Percentiles rank a stretch among this genome's conserved stretches.
Conservation (phyloP, 2,888 invertebrate species). For the Hirtodrosophila histrioides region DNA sequence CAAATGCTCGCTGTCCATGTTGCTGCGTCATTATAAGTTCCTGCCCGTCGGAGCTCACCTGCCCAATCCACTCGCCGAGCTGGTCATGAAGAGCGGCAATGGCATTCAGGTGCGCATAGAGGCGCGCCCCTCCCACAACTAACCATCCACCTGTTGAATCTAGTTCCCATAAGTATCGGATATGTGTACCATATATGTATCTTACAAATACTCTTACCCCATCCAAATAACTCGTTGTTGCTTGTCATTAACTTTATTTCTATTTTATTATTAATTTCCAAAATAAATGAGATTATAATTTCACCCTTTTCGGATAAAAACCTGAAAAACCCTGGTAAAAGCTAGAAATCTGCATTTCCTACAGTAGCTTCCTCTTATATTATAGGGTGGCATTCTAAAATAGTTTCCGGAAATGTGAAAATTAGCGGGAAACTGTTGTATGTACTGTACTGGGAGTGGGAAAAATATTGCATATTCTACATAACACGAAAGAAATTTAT, state of each 20-base stretch:
- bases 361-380: too few species aligned
- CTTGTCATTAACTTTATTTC: slow-evolving; percentile 1
- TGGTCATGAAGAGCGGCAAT: slow-evolving; percentile 82
- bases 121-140: slow-evolving; percentile 42
- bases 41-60: slow-evolving; percentile 75
- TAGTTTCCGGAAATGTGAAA: too few species aligned
- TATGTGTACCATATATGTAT: too few species aligned
- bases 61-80: slow-evolving; percentile 76
- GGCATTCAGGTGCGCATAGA: slow-evolving; percentile 80
- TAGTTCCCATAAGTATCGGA: neutral
- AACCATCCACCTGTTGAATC: neutral
- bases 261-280: neutral
- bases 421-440: too few species aligned
- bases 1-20: slow-evolving; percentile 77
- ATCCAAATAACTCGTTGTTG: neutral
- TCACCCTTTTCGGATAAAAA: too few species aligned
- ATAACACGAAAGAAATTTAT: too few species aligned
- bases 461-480: too few species aligned
- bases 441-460: too few species aligned
- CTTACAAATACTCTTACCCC: too few species aligned
- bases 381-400: too few species aligned
- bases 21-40: slow-evolving; percentile 81
- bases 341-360: too few species aligned
- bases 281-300: neutral
- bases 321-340: too few species aligned